These are phyloP conservation scores for Rapana venosa DNA, from an alignment of 2,888 invertebrate genomes.

Conservation along the genomic window DNA sequence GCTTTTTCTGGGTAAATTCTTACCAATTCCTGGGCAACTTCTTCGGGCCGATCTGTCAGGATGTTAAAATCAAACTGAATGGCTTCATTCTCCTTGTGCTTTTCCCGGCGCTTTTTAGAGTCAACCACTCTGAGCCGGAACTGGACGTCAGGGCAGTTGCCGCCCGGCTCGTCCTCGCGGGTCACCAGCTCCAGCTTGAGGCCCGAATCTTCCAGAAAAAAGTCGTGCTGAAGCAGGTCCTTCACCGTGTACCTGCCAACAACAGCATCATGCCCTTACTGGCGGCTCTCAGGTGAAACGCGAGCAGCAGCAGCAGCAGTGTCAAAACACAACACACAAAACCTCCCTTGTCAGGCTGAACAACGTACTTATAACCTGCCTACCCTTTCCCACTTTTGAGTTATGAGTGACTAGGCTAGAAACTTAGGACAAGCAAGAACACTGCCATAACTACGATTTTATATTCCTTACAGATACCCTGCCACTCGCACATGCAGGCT, in stretches of 20 bases:
- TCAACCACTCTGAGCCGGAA: constrained; percentile 95
- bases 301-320: too few species aligned
- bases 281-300: too few species aligned
- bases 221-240: constrained; percentile 95
- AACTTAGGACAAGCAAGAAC: too few species aligned
- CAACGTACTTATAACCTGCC: too few species aligned
- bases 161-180: constrained; percentile 78
- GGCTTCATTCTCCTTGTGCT: constrained; percentile 99
- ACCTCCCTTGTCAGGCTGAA: too few species aligned
- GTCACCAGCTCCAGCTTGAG: constrained; percentile 87
- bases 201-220: constrained; percentile 96
- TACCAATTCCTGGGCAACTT: constrained; percentile 95
- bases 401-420: too few species aligned
- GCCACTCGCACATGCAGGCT: too few species aligned
- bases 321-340: too few species aligned
- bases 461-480: too few species aligned
- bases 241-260: constrained; percentile 90
- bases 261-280: background rate
- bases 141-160: constrained; percentile 81
- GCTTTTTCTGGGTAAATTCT: background rate
- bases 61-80: constrained; percentile 99
- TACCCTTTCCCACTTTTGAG: too few species aligned
- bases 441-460: too few species aligned
- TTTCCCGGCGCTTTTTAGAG: constrained; percentile 96
- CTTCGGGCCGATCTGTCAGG: constrained; percentile 92